A percentile compares a stretch with the other conserved stretches of the same genome.
These are phyloP conservation scores for Osmoderma eremita DNA, from an alignment of 2,888 invertebrate genomes.

Conservation along the genomic window DNA sequence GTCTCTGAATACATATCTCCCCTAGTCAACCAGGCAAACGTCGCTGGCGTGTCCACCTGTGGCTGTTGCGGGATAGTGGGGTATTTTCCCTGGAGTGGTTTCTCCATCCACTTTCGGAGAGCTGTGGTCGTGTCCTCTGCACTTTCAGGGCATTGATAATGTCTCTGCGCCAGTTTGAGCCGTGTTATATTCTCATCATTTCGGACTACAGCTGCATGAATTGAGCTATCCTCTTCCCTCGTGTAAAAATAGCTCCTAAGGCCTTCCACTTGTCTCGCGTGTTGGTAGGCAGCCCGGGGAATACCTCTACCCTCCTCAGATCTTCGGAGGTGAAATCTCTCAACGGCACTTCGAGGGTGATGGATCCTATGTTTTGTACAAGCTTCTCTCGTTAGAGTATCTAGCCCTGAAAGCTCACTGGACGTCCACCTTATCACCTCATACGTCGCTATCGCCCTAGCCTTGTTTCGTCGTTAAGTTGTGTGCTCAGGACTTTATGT, in stretches of 20 bases:
- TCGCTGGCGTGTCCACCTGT: slow-evolving; percentile 2
- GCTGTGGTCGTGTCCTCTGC: background rate
- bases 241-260: too few species aligned
- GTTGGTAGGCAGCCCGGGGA: background rate
- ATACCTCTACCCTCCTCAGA: slow-evolving; percentile 19
- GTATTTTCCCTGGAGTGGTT: slow-evolving; percentile 28
- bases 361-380: slow-evolving; percentile 10
- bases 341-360: slow-evolving; percentile 8
- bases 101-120: slow-evolving; percentile 6
- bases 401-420: slow-evolving; percentile 1
- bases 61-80: background rate
- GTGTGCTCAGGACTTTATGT: background rate
- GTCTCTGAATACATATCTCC: slow-evolving; percentile 21
- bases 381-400: slow-evolving; percentile 4
- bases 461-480: slow-evolving; percentile 1
- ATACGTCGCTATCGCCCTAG: slow-evolving; percentile 4
- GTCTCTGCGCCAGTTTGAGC: background rate
- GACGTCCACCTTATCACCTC: slow-evolving; percentile 8
- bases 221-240: background rate
- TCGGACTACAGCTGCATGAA: slow-evolving; percentile 9
- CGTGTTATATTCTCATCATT: background rate
- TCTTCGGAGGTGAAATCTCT: slow-evolving; percentile 21
- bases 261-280: too few species aligned
- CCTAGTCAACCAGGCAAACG: slow-evolving; percentile 6
- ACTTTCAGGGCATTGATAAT: background rate